Evolutionary conservation across 2,113 vertebrate species (phyloP).

Genomic region (Silurus meridionalis): DNA sequence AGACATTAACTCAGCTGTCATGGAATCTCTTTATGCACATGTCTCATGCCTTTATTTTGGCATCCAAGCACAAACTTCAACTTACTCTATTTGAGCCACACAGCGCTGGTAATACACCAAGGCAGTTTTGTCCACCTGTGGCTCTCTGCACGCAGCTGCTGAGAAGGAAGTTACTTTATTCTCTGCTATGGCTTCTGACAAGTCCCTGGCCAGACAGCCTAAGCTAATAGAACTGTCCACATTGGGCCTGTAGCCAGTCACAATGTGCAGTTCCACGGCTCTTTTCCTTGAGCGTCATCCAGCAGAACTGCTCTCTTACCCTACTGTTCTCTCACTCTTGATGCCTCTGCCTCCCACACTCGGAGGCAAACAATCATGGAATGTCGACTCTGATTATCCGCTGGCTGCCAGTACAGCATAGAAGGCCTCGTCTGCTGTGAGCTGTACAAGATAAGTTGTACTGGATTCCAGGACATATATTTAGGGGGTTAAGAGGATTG

Average conservation of each 20-base stretch:
- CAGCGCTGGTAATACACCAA: not conserved
- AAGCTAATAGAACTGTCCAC: conserved; percentile 40
- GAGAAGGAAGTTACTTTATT: conserved; percentile 14
- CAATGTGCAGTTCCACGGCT: not conserved
- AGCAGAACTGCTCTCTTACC: conserved; percentile 16
- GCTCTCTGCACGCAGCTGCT: conserved; percentile 22
- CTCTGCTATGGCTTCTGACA: conserved; percentile 15
- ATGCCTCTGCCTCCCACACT: conserved; percentile 17
- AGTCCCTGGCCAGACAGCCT: conserved; percentile 21
- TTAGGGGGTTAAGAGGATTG: conserved; percentile 49
- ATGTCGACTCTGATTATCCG: conserved; percentile 46
- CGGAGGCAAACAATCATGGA: conserved; percentile 36
- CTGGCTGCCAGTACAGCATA: conserved; percentile 26
- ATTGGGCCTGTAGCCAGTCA: conserved; percentile 36
- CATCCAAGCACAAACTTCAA: not conserved
- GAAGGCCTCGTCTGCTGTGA: conserved; percentile 29
- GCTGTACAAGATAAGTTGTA: conserved; percentile 58
- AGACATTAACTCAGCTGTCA: not conserved
- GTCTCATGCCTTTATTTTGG: not conserved
- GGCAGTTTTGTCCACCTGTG: conserved; percentile 30
- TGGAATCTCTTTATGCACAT: conserved; percentile 22
- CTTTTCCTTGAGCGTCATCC: conserved; percentile 16
- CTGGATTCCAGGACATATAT: conserved; percentile 57
- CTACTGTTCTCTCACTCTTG: conserved; percentile 2
- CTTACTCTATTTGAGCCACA: not conserved